Evolutionary conservation across 2,888 invertebrate genomes (phyloP), one percentile per base, ranked within the genome.

Genomic region (Aelia acuminata): DNA sequence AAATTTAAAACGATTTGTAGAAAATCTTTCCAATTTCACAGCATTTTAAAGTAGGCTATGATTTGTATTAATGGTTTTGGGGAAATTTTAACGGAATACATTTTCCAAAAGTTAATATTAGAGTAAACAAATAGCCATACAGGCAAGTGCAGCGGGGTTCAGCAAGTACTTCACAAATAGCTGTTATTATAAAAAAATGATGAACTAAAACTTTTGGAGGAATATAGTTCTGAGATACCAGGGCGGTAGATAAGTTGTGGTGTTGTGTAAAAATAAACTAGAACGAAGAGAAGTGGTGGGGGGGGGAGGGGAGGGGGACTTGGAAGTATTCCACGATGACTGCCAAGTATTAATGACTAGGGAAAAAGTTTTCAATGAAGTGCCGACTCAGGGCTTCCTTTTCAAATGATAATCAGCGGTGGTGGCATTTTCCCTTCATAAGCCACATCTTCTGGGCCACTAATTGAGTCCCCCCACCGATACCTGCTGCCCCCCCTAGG

Each of bases 361-460:
- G 80, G 80, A 80, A 80, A 80, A 80, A 80, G 80, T 80, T 80
- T 80, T 80, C 80, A 80, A 80, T 80, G 80, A 80, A 80, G 80
- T 80, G 80, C 80, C 80, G 80, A 80, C 18, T 80, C 80, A 80
- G 80, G 63, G n/a, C 43, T 53, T 53, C 53, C 85, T 53, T 85
- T 85, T 85, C 85, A 53, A 50, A 85, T 85, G 85, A 85, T 85
- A 85, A 85, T 85, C 85, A 85, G 85, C 50, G 26, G 57, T 39
- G 57, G 50, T 35, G 85, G 85, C 49, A 53, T 85, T 85, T 85
- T 85, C 49, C 39, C 85, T 53, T 85, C 85, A 53, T 85, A 39
- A 85, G 31, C 80, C 80, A 80, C 80, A 39, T 80, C 80, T 47
- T 39, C 43, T n/a, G 22, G 20, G 3, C 35, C 85, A 35, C 53